Evolutionary conservation across 2,888 invertebrate species (phyloP).

Genomic region (Hofmannophila pseudospretella): DNA sequence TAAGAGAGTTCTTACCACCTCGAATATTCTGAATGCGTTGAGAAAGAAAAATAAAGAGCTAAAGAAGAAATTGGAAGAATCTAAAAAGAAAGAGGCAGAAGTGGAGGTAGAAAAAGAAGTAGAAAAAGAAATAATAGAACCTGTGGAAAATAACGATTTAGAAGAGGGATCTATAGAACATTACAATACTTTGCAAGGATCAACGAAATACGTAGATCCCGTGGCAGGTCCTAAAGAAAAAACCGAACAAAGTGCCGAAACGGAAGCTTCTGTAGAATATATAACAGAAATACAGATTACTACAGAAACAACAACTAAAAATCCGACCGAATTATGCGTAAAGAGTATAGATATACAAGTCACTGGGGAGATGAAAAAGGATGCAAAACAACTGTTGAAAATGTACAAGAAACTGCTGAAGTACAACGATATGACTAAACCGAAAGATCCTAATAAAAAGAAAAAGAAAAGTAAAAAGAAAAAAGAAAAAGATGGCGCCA

Average conservation of each 20-base stretch:
- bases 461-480: slow-evolving; percentile 43
- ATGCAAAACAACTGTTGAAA: slow-evolving; percentile 63
- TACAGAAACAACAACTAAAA: background rate
- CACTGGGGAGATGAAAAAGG: slow-evolving; percentile 53
- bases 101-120: slow-evolving; percentile 22
- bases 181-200: slow-evolving; percentile 64
- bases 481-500: background rate
- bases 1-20: slow-evolving; percentile 72
- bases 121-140: slow-evolving; percentile 3
- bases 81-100: slow-evolving; percentile 23
- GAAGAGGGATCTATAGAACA: slow-evolving; percentile 76
- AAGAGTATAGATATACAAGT: slow-evolving; percentile 15
- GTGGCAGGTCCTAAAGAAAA: slow-evolving; percentile 26
- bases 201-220: slow-evolving; percentile 56
- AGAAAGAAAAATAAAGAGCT: slow-evolving; percentile 76
- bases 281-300: slow-evolving; percentile 15
- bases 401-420: slow-evolving; percentile 68
- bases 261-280: slow-evolving; percentile 13
- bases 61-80: slow-evolving; percentile 54
- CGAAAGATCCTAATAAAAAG: slow-evolving; percentile 48
- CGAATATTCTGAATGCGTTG: slow-evolving; percentile 78
- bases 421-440: slow-evolving; percentile 50
- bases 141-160: slow-evolving; percentile 23
- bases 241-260: slow-evolving; percentile 10
- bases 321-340: slow-evolving; percentile 2